Evolutionary conservation across 2,797 vertebrate genomes (phyloP).

Genomic region (Phrynocephalus guinanensis): DNA sequence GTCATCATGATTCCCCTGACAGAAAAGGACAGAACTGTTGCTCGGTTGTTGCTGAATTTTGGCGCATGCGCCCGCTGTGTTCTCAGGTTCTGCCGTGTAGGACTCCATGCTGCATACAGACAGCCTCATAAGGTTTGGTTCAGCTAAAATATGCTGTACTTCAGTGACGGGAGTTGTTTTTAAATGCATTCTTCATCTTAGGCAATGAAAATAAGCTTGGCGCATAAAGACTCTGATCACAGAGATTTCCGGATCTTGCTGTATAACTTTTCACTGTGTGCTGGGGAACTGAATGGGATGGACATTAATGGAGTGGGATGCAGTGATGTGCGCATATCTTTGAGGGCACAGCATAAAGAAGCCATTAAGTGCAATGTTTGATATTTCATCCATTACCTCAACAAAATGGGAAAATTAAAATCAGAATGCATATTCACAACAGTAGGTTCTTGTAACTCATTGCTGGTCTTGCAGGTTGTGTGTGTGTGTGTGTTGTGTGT

Average conservation of each 20-base stretch:
- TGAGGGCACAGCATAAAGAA: neutral
- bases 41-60: constrained; percentile 81
- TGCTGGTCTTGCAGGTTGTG: neutral
- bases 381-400: neutral
- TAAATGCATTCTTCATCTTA: neutral
- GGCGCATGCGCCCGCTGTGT: constrained; percentile 92
- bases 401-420: neutral
- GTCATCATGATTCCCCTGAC: constrained; percentile 84
- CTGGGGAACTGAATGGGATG: neutral
- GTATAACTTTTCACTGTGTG: neutral
- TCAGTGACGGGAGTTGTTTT: neutral
- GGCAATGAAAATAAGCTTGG: neutral
- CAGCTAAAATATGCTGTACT: constrained; percentile 14
- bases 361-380: neutral
- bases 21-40: constrained; percentile 85
- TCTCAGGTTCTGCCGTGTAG: constrained; percentile 90
- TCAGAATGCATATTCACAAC: neutral
- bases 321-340: neutral
- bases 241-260: neutral
- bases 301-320: neutral
- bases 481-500: too few species aligned
- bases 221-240: too few species aligned
- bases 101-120: constrained; percentile 83
- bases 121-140: constrained; percentile 81
- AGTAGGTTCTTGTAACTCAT: neutral